These are phyloP conservation scores for Ceraclea dissimilis DNA, from an alignment of 2,888 invertebrate genomes.

Conservation along the genomic window DNA sequence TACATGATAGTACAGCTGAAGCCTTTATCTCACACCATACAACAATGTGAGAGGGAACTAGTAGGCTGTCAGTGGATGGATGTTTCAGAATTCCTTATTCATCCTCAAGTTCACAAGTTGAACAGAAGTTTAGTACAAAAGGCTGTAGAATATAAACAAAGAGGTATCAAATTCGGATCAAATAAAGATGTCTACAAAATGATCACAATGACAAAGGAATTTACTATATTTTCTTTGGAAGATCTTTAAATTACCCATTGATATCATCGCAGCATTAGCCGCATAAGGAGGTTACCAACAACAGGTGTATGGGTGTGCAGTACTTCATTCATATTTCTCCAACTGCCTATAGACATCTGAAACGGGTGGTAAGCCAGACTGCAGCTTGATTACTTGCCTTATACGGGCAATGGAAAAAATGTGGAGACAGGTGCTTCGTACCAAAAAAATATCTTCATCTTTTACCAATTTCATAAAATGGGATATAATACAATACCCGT, in stretches of 20 bases:
- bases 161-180: conserved; percentile 53
- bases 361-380: no score
- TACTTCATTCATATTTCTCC: no score
- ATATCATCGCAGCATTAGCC: not conserved
- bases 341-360: no score
- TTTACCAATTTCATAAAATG: no score
- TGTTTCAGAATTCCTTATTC: conserved; percentile 59
- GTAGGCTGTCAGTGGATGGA: conserved; percentile 77
- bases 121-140: conserved; percentile 61
- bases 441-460: no score
- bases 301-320: no score
- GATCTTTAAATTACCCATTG: conserved; percentile 5
- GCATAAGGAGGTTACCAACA: no score
- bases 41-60: conserved; percentile 70
- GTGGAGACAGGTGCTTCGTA: no score
- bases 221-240: conserved; percentile 32
- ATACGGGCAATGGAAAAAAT: no score
- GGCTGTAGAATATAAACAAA: conserved; percentile 56
- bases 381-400: no score
- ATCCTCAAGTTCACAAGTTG: conserved; percentile 65
- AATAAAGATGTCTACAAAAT: conserved; percentile 39
- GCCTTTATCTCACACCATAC: conserved; percentile 56
- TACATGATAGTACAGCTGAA: conserved; percentile 71
- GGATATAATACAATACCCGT: no score
- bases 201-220: conserved; percentile 34